These are phyloP conservation scores for Deroptyus accipitrinus DNA, from an alignment of 2,113 vertebrate genomes.

Conservation along the genomic window DNA sequence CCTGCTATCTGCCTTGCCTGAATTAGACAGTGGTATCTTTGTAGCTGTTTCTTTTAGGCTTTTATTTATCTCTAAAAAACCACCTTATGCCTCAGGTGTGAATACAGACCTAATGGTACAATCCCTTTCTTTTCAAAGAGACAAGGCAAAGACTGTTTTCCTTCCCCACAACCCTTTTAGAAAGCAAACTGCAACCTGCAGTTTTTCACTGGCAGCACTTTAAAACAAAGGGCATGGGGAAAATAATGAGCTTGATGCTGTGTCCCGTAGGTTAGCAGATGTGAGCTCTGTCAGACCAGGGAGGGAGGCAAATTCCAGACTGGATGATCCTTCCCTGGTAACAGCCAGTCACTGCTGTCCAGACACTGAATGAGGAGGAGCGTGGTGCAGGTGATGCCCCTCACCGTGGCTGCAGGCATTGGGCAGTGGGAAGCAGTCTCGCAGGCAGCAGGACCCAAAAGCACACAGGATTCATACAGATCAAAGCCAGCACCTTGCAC, in stretches of 20 bases:
- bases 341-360: not conserved
- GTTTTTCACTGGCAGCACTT: constrained; percentile 30
- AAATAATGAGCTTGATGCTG: not conserved
- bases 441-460: not conserved
- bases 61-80: constrained; percentile 30
- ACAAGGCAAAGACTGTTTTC: not conserved
- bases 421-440: not conserved
- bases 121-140: not conserved
- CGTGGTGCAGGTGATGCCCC: not conserved
- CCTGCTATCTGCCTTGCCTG: not conserved
- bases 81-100: constrained; percentile 13
- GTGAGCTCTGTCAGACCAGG: constrained; percentile 9
- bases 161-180: not conserved
- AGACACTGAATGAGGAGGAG: not conserved
- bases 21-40: not conserved
- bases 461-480: not conserved
- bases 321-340: not conserved
- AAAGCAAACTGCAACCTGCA: not conserved
- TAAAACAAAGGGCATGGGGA: constrained; percentile 7
- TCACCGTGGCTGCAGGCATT: not conserved
- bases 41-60: not conserved
- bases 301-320: constrained; percentile 28
- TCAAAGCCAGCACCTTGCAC: constrained; percentile 1
- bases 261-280: constrained; percentile 35
- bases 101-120: not conserved